Percentiles rank a stretch among this genome's conserved stretches.
phyloP scores from a whole-genome alignment of 2,888 invertebrate species.

The Atethmia centrago region DNA sequence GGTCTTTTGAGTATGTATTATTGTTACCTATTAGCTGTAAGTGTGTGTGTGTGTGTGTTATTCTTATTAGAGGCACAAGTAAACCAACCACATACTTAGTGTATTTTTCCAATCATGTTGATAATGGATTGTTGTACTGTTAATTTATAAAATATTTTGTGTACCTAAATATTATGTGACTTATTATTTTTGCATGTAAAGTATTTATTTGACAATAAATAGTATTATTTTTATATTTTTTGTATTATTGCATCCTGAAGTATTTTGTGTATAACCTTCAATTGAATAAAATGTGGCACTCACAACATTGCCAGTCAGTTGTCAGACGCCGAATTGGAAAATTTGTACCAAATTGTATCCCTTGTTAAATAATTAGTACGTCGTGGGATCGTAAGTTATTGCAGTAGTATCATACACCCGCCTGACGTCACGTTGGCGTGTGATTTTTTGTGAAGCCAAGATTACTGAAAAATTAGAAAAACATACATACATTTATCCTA shows the following conservation, averaged over 20 bases:
- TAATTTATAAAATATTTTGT: neutral
- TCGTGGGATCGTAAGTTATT: too few relatives aligned
- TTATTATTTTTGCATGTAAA: neutral
- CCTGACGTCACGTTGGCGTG: too few relatives aligned
- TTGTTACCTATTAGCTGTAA: neutral
- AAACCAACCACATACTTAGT: neutral
- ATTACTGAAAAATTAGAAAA: too few relatives aligned
- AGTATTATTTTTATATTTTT: neutral
- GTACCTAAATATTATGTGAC: neutral
- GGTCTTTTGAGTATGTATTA: too few relatives aligned
- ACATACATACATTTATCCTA: too few relatives aligned
- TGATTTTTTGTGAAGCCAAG: too few relatives aligned
- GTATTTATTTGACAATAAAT: slow-evolving; percentile 29
- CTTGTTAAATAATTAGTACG: too few relatives aligned
- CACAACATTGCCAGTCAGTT: neutral
- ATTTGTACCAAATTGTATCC: too few relatives aligned
- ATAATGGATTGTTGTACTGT: neutral
- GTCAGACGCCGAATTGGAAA: neutral
- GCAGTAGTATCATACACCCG: too few relatives aligned
- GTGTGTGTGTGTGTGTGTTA: neutral
- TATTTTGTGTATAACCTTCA: neutral
- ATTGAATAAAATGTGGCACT: neutral
- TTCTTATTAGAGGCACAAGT: neutral
- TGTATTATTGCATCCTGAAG: slow-evolving; percentile 8
- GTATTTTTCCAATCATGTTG: neutral